phyloP scores from a whole-genome alignment of 2,797 vertebrate species.

The Rachycentron canadum region DNA sequence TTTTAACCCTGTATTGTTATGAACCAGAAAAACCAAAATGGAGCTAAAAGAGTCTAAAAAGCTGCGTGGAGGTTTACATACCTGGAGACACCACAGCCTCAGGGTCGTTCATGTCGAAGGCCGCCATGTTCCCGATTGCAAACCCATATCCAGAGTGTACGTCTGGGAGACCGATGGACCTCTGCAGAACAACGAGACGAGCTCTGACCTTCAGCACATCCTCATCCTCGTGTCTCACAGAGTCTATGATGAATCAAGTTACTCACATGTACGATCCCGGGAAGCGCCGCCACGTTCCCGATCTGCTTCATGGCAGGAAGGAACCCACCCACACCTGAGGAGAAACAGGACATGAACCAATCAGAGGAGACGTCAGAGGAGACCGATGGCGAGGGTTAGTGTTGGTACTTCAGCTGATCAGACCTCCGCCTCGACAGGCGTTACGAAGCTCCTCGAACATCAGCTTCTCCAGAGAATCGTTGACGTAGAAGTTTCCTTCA shows the following conservation, averaged over 20 bases:
- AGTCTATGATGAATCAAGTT: neutral
- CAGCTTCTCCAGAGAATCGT: conserved; percentile 95
- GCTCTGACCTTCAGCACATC: neutral
- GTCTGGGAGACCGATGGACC: conserved; percentile 95
- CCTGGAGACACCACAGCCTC: conserved; percentile 96
- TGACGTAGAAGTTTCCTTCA: conserved; percentile 96
- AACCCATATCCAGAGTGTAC: conserved; percentile 99
- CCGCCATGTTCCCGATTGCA: conserved; percentile 99
- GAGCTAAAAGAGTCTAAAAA: neutral
- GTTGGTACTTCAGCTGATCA: accelerated
- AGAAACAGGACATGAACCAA: neutral
- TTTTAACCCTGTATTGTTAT: no score
- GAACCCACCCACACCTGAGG: conserved; percentile 93
- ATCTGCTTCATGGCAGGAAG: conserved; percentile 99
- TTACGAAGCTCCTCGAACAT: conserved; percentile 98
- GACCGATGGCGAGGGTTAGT: accelerated
- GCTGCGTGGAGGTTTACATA: conserved; percentile 45
- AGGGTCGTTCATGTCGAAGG: conserved; percentile 95
- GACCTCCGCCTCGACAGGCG: conserved; percentile 95
- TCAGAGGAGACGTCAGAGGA: no score
- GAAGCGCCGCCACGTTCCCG: conserved; percentile 96
- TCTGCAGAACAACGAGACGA: conserved; percentile 77
- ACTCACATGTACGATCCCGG: conserved; percentile 97
- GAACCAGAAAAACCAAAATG: no score
- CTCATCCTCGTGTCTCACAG: neutral